Evolutionary conservation across 1,140 invertebrate species (phyloP).

Genomic region (Drosophila sucinea): DNA sequence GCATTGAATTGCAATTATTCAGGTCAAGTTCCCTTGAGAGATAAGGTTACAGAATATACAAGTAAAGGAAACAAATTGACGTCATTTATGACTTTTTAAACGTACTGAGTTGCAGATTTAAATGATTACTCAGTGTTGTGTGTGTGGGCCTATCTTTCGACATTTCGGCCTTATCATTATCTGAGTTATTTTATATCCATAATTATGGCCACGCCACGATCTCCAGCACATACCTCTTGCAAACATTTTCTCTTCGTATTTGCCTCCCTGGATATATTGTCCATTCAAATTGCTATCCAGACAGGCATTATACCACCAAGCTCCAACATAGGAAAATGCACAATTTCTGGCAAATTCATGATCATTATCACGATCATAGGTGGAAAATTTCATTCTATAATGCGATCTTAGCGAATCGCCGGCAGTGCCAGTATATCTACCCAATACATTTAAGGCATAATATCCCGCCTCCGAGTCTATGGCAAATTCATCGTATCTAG

Average conservation of each 20-base stretch:
- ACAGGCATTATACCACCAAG: slow-evolving; percentile 87
- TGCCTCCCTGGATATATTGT: slow-evolving; percentile 56
- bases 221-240: slow-evolving; percentile 70
- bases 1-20: slow-evolving; percentile 21
- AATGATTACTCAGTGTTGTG: slow-evolving; percentile 13
- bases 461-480: slow-evolving; percentile 86
- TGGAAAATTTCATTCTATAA: slow-evolving; percentile 47
- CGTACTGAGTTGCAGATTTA: no score
- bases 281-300: slow-evolving; percentile 68
- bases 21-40: slow-evolving; percentile 42
- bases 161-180: slow-evolving; percentile 72
- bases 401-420: slow-evolving; percentile 49
- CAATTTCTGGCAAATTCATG: slow-evolving; percentile 86
- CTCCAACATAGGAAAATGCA: slow-evolving; percentile 86
- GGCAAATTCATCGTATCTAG: slow-evolving; percentile 87
- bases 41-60: slow-evolving; percentile 18
- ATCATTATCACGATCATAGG: slow-evolving; percentile 86
- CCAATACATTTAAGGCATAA: slow-evolving; percentile 87
- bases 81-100: background rate
- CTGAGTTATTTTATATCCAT: slow-evolving; percentile 57
- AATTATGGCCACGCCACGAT: slow-evolving; percentile 69
- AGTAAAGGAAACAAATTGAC: background rate
- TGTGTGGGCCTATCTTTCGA: slow-evolving; percentile 30
- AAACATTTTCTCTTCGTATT: slow-evolving; percentile 61
- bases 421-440: slow-evolving; percentile 83